Evolutionary conservation across 2,797 vertebrate genomes (phyloP), one percentile per base, ranked within the genome.

Genomic region (Esox masquinongy): DNA sequence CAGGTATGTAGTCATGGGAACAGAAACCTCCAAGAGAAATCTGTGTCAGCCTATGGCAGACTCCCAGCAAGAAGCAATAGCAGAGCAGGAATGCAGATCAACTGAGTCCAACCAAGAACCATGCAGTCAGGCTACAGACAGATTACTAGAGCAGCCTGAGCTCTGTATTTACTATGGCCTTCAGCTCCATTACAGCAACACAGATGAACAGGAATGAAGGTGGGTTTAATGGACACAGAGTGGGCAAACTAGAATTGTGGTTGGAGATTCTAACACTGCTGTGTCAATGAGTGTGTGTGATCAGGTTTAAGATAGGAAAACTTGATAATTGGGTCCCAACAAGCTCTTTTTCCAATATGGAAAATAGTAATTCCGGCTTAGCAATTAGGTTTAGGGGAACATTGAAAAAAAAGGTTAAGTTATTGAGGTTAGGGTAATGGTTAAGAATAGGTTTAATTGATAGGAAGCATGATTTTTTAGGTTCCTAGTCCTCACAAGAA

Each of bases 111-210:
- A 74, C 92, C 92, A 91, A 90, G 92, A 94, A 95, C 93, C 93
- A 94, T 91, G 92, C 92, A 92, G 91, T 92, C 67, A 95, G 94
- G 93, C 94, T 93, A 92, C 93, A 95, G 93, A 93, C 94, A 94
- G 90, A 87, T 47, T 78, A 26, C 61, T 80, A 19, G 16, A 67
- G 63, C 63, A 43, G 47, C 64, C 24, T 61, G 39, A 3, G 36
- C 19, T 51, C 34, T 61, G 50, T 61, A 16, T 49, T 51, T 22
- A 71, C 43, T 49, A 26, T 19, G 76, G 70, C 26, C 26, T 51
- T 56, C 12, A 70, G 34, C 16, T 68, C 34, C 12, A 68, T 68
- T 39, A 68, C 3, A 29, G 24, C 31, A 15, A 29, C 29, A 17
- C 74, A 50, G 47, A 71, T 72, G 68, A 79, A 74, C 70, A 70